Evolutionary conservation across 2,113 vertebrate species (phyloP).

Genomic region (Burhinus oedicnemus): DNA sequence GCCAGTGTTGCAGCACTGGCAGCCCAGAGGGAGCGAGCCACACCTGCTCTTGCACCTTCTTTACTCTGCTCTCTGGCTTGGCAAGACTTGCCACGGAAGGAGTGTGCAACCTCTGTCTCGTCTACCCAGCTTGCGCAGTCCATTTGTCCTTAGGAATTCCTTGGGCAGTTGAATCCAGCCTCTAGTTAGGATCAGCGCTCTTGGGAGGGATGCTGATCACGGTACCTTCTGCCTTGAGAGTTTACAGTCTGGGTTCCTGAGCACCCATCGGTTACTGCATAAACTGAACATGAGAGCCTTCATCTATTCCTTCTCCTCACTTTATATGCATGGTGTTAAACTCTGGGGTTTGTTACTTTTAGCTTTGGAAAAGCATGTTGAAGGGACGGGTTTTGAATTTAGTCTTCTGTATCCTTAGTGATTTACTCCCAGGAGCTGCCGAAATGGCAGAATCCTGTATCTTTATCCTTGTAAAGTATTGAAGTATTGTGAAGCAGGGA

Average conservation of each 20-base stretch:
- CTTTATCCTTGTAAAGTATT: neutral
- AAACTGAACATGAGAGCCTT: neutral
- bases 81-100: neutral
- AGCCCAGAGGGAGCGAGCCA: neutral
- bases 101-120: neutral
- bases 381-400: neutral
- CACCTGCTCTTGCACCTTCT: neutral
- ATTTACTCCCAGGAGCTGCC: neutral
- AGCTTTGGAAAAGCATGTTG: accelerated
- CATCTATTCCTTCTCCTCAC: neutral
- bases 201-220: neutral
- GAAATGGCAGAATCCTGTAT: neutral
- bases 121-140: neutral
- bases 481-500: neutral
- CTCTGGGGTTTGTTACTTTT: neutral
- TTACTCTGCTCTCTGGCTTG: neutral
- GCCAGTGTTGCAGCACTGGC: neutral
- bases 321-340: neutral
- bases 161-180: neutral
- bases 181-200: neutral
- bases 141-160: neutral
- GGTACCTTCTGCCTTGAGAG: neutral
- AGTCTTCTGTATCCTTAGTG: neutral
- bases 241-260: neutral
- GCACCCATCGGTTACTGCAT: neutral